Base-by-base conservation (phyloP, 2,797 vertebrate species). In the Pampus argenteus region DNA sequence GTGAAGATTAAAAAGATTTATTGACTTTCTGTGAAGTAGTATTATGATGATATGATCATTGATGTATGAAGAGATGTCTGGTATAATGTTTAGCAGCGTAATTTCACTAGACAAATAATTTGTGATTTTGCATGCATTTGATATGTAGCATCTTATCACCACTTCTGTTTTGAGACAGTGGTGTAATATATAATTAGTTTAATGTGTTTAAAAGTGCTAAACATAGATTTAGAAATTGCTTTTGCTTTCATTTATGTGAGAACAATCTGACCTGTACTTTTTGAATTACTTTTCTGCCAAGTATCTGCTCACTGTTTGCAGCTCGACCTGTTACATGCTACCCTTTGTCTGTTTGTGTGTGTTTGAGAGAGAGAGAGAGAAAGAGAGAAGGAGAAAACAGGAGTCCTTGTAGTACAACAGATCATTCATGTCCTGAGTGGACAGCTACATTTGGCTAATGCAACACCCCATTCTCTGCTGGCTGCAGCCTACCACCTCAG, bases 391-490 rank as follows among this genome's bases (percentile, higher is more conserved):
- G 47, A 34, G 50, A 59, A 59, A 66, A 36, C 49, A 0, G 76
- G 2, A 54, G 80, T 78, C 80, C 83, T 84, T 89, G 90, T 89
- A 67, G 66, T 83, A 87, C 83, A 88, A 83, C 82, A 81, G 82
- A 89, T 92, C 86, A 76, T 87, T 91, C 87, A 81, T 84, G 85
- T 87, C 69, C 81, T 73, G 81, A 89, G 86, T 87, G 86, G 87
- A 93, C 89, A 76, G 84, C 78, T 81, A 86, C 89, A 88, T 91
- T 92, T 91, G 88, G 86, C 88, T 93, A 91, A 92, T 90, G 90
- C 84, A 84, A 38, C 78, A 63, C 59, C 6, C 62, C 83, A 78
- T 71, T 78, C 81, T 73, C 76, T 54, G 78, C 76, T 88, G 88
- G 84, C 85, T 84, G 78, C 74, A 71, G 84, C 69, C 17, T 42